These are phyloP conservation scores for Fragum sueziense DNA, from an alignment of 2,888 invertebrate species.

Conservation along the genomic window DNA sequence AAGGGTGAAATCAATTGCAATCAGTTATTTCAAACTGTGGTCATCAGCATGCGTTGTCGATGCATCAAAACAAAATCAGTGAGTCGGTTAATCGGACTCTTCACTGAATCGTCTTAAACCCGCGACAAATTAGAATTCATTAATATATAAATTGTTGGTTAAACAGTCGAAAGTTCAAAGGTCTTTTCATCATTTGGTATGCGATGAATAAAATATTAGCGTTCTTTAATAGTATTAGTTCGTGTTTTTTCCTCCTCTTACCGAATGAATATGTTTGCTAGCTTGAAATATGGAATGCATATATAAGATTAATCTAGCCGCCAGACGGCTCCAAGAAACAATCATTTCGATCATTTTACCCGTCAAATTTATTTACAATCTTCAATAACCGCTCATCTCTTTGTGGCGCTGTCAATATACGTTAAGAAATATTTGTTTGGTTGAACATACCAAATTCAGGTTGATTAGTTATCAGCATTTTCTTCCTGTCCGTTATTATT, in stretches of 20 bases:
- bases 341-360: not conserved
- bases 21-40: constrained; percentile 11
- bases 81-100: constrained; percentile 17
- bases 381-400: no score
- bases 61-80: constrained; percentile 17
- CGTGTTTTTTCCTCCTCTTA: not conserved
- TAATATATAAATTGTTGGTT: constrained; percentile 23
- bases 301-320: not conserved
- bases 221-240: not conserved
- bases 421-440: no score
- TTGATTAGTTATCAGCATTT: not conserved
- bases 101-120: constrained; percentile 22
- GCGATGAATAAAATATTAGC: constrained; percentile 2
- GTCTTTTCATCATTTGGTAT: not conserved
- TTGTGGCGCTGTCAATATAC: no score
- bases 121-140: constrained; percentile 23
- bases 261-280: no score
- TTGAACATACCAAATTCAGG: no score
- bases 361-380: not conserved
- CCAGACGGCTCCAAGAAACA: not conserved
- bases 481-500: not conserved
- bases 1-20: not conserved
- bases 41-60: constrained; percentile 5
- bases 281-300: no score
- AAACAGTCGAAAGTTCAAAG: constrained; percentile 1